These are phyloP conservation scores for Seira musarum DNA, from an alignment of 2,888 invertebrate species.

Conservation along the genomic window DNA sequence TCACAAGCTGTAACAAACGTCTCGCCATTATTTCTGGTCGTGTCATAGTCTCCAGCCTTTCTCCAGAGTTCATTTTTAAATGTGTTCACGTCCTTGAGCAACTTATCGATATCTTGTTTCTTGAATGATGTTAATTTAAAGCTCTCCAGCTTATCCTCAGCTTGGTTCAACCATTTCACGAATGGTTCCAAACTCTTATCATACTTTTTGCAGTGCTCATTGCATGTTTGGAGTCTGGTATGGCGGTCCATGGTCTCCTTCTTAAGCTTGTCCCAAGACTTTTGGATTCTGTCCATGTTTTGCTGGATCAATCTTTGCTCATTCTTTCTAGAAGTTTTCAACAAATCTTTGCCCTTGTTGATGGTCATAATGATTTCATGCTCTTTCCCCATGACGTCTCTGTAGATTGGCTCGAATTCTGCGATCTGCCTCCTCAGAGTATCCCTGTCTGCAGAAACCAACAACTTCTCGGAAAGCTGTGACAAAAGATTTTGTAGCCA, in stretches of 20 bases:
- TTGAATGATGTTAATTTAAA: constrained; percentile 84
- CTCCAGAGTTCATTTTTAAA: constrained; percentile 96
- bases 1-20: constrained; percentile 91
- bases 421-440: constrained; percentile 89
- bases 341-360: constrained; percentile 87
- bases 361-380: constrained; percentile 95
- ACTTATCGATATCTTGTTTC: constrained; percentile 88
- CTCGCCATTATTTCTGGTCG: constrained; percentile 88
- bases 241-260: constrained; percentile 90
- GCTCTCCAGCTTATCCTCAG: constrained; percentile 87
- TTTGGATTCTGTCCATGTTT: constrained; percentile 90
- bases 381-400: constrained; percentile 89
- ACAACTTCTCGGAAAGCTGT: constrained; percentile 82
- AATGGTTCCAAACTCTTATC: constrained; percentile 88
- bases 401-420: constrained; percentile 83
- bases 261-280: constrained; percentile 93
- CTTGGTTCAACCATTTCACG: constrained; percentile 89
- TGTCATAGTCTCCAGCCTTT: constrained; percentile 94
- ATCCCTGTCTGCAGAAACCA: constrained; percentile 89
- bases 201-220: constrained; percentile 92
- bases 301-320: constrained; percentile 80
- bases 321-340: constrained; percentile 72
- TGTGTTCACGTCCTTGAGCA: constrained; percentile 87
- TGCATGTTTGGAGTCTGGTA: constrained; percentile 88
- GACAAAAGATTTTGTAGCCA: constrained; percentile 90